A percentile compares a stretch with the other conserved stretches of the same genome.
phyloP scores from a whole-genome alignment of 2,113 vertebrate genomes.

The Nothobranchius kuhntae region DNA sequence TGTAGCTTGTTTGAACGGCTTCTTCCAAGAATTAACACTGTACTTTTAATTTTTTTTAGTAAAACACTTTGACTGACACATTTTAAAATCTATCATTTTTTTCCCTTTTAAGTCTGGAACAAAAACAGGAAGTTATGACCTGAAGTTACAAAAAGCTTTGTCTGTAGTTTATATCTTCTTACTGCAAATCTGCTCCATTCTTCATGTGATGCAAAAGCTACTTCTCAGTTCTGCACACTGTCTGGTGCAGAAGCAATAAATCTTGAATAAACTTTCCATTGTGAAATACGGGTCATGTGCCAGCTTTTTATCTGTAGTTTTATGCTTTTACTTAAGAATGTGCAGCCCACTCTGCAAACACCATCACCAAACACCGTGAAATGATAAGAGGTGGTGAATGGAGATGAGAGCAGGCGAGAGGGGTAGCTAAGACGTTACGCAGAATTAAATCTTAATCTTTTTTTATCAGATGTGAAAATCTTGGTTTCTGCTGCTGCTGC shows the following conservation, averaged over 20 bases:
- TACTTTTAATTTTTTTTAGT: not conserved
- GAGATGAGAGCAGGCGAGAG: slow-evolving; percentile 35
- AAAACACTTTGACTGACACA: too few species aligned
- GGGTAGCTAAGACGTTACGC: slow-evolving; percentile 15
- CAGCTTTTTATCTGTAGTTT: slow-evolving; percentile 39
- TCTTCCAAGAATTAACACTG: too few species aligned
- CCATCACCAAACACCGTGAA: slow-evolving; percentile 12
- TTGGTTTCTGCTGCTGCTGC: too few species aligned
- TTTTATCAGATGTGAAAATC: not conserved
- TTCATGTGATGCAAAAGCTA: not conserved
- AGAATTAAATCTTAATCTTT: not conserved
- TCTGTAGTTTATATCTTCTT: too few species aligned
- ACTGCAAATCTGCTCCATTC: not conserved
- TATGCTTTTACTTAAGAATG: slow-evolving; percentile 43
- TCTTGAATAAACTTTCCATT: slow-evolving; percentile 26
- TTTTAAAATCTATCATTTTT: not conserved
- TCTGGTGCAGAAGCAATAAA: slow-evolving; percentile 34
- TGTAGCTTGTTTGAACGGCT: too few species aligned
- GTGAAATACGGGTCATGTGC: slow-evolving; percentile 28
- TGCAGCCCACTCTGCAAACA: slow-evolving; percentile 24
- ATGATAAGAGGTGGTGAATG: slow-evolving; percentile 49
- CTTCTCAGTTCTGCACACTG: slow-evolving; percentile 1
- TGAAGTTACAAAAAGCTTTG: not conserved
- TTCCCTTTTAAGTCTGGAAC: not conserved
- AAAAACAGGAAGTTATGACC: not conserved